Base-by-base conservation (phyloP, 2,113 vertebrate species). In the Hucho hucho region DNA sequence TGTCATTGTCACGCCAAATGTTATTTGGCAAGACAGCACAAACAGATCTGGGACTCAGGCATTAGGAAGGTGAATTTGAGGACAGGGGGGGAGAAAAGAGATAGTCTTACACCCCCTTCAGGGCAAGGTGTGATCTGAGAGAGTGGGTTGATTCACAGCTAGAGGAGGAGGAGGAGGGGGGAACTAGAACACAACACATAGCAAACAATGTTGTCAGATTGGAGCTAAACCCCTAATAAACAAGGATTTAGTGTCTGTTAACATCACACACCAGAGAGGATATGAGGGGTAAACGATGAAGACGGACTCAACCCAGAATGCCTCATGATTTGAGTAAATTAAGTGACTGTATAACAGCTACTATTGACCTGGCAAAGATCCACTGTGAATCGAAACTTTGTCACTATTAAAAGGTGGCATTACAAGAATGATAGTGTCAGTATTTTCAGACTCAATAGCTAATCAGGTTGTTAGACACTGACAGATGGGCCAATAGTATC, bases 31-130 rank as follows among this genome's bases (percentile, higher is more conserved):
- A 16, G 64, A 28, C 37, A 56, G 69, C 66, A 63, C 29, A 63
- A 58, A 11, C 32, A 59, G 26, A 75, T 47, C 77, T 70, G 7
- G 53, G 46, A 56, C 18, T 12, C 16, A 78, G 47, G 68, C 56
- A 24, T 72, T 53, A 46, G 46, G 49, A 26, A 26, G 32, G 74
- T 25, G 26, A 11, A 61, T 29, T 29, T 18, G 26, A 7, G 49
- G 70, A 6, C 22, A 25, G 68, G 70, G 76, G 4, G 53, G 74
- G 75, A 75, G 12, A 77, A 74, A 75, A 76, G 68, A 80, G 79
- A 73, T 69, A 47, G 70, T 85, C 81, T 83, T 87, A 84, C 83
- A 83, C 64, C 85, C 79, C 70, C 72, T 53, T 83, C 77, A 79
- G 76, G 76, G 64, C 66, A 59, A 46, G 81, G 77, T 79, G 49